Evolutionary conservation across 2,888 invertebrate species (phyloP), one percentile per base, ranked within the genome.

Genomic region (Ormia ochracea): DNA sequence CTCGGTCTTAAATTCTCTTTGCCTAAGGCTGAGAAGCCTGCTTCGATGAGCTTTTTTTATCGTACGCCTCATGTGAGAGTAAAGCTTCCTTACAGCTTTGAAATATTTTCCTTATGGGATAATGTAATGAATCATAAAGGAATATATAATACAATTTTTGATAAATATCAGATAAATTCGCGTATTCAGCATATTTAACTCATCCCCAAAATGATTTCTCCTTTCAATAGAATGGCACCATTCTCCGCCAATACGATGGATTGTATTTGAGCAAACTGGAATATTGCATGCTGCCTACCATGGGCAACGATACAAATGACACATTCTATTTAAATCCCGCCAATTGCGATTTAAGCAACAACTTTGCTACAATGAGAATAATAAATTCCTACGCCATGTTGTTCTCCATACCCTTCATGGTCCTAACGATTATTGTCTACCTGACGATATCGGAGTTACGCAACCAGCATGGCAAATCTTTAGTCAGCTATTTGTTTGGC

Each of bases 391-490:
- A 85, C 69, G 94, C 94, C 68, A 92, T 95, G 88, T 89, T 94
- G 3, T 91, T 94, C 21, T 95, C 95, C 2, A 92, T 94, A 74
- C 94, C 94, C 2, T 95, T 95, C 83, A 91, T 95, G 43, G 85
- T 94, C 59, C 91, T 92, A 0, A 95, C 95, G 2, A 93, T 95
- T 82, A 83, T 94, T 45, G 94, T 95, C 0, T 95, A 95, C 87
- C 92, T 93, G 3, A 88, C 93, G 54, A 92, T 95, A 68, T 93
- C 94, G 0, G 94, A 95, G 81, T 88, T 94, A 38, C 90, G 93
- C 54, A 95, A 94, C 87, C 90, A 95, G 14, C 95, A 95, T 84
- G 94, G 94, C n/a, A 92, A 93, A 90, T 94, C 94, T 0, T 88
- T 95, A 77, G 94, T 95, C 92, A 93, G 93, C 74, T 95, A 95